Percentiles rank a stretch among this genome's conserved stretches.
These are phyloP conservation scores for Xenentodon cancila DNA, from an alignment of 2,797 vertebrate genomes.

Conservation along the genomic window DNA sequence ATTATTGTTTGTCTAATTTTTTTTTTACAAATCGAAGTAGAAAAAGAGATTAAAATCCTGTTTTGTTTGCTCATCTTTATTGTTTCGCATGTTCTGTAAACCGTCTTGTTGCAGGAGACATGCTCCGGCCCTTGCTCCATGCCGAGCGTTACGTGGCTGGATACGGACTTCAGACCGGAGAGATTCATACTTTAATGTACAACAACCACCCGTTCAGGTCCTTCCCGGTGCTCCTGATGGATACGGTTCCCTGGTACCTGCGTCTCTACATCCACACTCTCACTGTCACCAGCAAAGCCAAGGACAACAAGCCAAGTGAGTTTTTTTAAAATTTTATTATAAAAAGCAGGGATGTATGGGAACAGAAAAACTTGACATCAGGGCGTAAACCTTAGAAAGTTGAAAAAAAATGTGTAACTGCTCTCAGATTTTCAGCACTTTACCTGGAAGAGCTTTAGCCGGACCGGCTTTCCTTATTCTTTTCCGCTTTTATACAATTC, in stretches of 20 bases:
- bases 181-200: conserved; percentile 93
- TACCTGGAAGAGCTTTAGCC: no score
- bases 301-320: conserved; percentile 96
- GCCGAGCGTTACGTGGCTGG: conserved; percentile 94
- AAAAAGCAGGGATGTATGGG: not conserved
- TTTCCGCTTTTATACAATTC: no score
- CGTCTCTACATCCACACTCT: conserved; percentile 95
- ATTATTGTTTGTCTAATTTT: no score
- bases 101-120: conserved; percentile 57
- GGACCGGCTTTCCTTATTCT: no score
- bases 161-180: conserved; percentile 92
- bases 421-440: no score
- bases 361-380: not conserved
- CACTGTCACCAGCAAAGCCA: conserved; percentile 91
- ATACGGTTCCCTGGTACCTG: conserved; percentile 96
- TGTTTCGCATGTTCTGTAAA: not conserved
- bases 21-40: no score
- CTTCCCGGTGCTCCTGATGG: conserved; percentile 92
- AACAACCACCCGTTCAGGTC: conserved; percentile 94
- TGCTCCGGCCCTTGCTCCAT: conserved; percentile 87
- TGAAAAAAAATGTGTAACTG: not conserved
- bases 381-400: conserved; percentile 8
- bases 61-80: not conserved
- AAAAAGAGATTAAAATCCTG: no score
- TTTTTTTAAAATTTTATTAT: conserved; percentile 23